Evolutionary conservation across 23 tunicate genomes (phyloP).

Genomic region (Styela clava): DNA sequence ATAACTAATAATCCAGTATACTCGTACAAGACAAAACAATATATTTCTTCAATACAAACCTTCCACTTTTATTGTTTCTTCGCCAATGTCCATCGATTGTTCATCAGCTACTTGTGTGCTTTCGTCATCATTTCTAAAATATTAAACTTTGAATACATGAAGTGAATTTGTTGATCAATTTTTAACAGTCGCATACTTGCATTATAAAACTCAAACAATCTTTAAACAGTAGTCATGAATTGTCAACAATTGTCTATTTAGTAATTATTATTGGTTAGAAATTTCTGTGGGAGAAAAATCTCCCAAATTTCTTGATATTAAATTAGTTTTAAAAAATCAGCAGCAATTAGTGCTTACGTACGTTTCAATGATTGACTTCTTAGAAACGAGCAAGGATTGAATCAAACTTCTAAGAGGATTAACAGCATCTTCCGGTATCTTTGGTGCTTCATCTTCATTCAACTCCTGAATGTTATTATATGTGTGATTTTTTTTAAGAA

Average conservation of each 20-base stretch:
- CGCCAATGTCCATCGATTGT: not conserved
- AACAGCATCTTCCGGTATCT: constrained; percentile 80
- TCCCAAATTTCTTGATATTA: too few species aligned
- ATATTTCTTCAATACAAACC: not conserved
- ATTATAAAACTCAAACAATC: too few species aligned
- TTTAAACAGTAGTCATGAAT: too few species aligned
- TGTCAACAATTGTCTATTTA: too few species aligned
- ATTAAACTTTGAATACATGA: not conserved
- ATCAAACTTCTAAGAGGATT: constrained; percentile 64
- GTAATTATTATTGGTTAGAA: too few species aligned
- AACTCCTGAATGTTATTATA: not conserved
- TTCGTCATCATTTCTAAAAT: not conserved
- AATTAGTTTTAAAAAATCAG: too few species aligned
- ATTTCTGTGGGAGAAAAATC: too few species aligned
- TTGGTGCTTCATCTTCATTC: constrained; percentile 28
- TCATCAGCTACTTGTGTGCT: not conserved
- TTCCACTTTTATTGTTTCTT: not conserved
- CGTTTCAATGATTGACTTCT: constrained; percentile 12
- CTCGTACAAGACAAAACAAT: too few species aligned
- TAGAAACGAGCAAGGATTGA: constrained; percentile 46
- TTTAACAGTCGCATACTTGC: too few species aligned
- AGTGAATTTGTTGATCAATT: too few species aligned
- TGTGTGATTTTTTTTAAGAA: not conserved
- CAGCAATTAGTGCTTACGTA: too few species aligned
- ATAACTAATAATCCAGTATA: too few species aligned